Evolutionary conservation across 2,797 vertebrate species (phyloP).

Genomic region (Pseudocheirus occidentalis): DNA sequence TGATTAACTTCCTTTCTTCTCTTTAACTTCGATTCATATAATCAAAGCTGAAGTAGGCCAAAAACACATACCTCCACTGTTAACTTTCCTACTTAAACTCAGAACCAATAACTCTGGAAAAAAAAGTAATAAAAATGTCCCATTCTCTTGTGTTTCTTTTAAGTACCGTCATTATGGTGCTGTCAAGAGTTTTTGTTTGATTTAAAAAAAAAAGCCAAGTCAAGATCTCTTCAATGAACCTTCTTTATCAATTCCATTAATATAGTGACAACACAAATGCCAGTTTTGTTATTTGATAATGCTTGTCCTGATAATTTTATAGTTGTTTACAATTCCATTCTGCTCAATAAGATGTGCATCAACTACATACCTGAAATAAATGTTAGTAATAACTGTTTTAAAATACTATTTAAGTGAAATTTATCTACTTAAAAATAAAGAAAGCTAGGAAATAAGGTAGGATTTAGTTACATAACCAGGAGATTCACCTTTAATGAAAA

Average conservation of each 20-base stretch:
- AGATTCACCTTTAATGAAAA: background rate
- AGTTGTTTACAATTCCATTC: slow-evolving; percentile 92
- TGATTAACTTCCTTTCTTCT: slow-evolving; percentile 79
- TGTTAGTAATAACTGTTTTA: slow-evolving; percentile 83
- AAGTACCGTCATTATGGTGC: slow-evolving; percentile 90
- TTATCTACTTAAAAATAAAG: background rate
- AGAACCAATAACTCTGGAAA: slow-evolving; percentile 74
- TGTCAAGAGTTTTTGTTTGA: slow-evolving; percentile 87
- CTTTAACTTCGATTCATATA: slow-evolving; percentile 84
- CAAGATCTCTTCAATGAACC: slow-evolving; percentile 83
- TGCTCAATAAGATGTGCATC: slow-evolving; percentile 94
- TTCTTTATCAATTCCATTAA: slow-evolving; percentile 83
- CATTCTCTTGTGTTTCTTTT: slow-evolving; percentile 83
- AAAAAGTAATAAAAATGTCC: slow-evolving; percentile 77
- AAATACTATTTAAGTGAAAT: background rate
- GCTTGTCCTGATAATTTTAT: slow-evolving; percentile 94
- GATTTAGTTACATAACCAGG: background rate
- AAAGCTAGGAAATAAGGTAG: background rate
- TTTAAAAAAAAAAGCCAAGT: slow-evolving; percentile 83
- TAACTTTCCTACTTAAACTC: slow-evolving; percentile 83
- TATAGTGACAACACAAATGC: slow-evolving; percentile 92
- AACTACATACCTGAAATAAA: slow-evolving; percentile 95
- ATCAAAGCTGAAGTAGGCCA: slow-evolving; percentile 82
- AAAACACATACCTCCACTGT: slow-evolving; percentile 86
- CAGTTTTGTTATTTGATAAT: slow-evolving; percentile 89